Conservation (phyloP, 2,888 invertebrate species). For the Stenichneumon culpator region DNA sequence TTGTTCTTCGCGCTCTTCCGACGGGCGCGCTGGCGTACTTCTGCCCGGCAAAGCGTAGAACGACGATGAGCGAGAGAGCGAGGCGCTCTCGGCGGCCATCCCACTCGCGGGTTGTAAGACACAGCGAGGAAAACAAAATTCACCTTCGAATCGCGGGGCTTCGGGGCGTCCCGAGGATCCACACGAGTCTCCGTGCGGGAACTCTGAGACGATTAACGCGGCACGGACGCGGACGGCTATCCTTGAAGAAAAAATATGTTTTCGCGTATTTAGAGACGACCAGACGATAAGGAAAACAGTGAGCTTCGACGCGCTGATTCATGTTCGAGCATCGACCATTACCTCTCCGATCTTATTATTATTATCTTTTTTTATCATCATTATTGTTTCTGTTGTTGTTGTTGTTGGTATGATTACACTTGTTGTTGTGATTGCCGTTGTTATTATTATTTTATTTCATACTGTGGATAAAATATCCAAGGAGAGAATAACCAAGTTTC, state of each 20-base stretch:
- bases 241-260: background rate
- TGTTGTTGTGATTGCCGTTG: background rate
- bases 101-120: background rate
- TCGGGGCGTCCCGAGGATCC: slow-evolving; percentile 53
- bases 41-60: background rate
- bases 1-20: slow-evolving; percentile 46
- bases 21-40: slow-evolving; percentile 3
- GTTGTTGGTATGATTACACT: too few species aligned
- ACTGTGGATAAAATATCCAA: background rate
- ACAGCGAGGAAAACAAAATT: slow-evolving; percentile 26
- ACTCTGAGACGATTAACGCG: background rate
- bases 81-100: slow-evolving; percentile 50
- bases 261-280: background rate
- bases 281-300: background rate
- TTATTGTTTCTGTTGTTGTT: background rate
- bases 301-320: background rate
- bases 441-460: background rate
- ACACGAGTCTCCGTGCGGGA: background rate
- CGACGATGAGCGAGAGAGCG: slow-evolving; percentile 13
- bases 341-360: background rate
- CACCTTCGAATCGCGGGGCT: slow-evolving; percentile 61
- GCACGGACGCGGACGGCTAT: background rate
- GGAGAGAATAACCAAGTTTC: background rate
- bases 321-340: background rate
- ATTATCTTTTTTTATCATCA: background rate